phyloP scores from a whole-genome alignment of 2,113 vertebrate species.

The Onychostoma macrolepis region DNA sequence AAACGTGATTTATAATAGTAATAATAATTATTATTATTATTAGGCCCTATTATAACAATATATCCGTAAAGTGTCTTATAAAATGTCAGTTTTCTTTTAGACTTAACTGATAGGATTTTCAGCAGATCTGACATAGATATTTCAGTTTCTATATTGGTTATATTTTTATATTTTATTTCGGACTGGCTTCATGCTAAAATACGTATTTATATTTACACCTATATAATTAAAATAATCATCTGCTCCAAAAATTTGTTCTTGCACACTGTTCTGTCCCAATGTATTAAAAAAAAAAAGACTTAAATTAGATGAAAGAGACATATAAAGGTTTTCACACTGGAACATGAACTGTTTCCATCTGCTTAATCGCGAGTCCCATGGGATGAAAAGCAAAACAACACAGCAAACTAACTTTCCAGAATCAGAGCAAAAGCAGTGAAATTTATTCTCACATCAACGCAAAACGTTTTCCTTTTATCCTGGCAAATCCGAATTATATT shows the following conservation, averaged over 20 bases:
- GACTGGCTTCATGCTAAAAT: neutral
- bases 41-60: neutral
- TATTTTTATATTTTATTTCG: neutral
- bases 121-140: neutral
- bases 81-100: neutral
- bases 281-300: neutral
- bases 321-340: neutral
- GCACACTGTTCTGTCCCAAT: neutral
- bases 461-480: conserved; percentile 65
- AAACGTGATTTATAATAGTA: too few species aligned
- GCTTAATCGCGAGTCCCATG: neutral
- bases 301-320: neutral
- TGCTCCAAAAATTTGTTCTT: neutral
- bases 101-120: neutral
- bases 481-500: conserved; percentile 83
- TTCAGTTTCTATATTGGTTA: neutral
- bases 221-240: neutral
- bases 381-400: conserved; percentile 56
- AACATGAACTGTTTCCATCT: neutral
- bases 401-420: conserved; percentile 50
- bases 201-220: neutral
- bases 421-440: conserved; percentile 66
- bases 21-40: too few species aligned
- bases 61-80: neutral
- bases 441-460: conserved; percentile 81